Evolutionary conservation across 1,140 invertebrate species (phyloP), one percentile per base, ranked within the genome.

Genomic region (Drosophila nikananu): DNA sequence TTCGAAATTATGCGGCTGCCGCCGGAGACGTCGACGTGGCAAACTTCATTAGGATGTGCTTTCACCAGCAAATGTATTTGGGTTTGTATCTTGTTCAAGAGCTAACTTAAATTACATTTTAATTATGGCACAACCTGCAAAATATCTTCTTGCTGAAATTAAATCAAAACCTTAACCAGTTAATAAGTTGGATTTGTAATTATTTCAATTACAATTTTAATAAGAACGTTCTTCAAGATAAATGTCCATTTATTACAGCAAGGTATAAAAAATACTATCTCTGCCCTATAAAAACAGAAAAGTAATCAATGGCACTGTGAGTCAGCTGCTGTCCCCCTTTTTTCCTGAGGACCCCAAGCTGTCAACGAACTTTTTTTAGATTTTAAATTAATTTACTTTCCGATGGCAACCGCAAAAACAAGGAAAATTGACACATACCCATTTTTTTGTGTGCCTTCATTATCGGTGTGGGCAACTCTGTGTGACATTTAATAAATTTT

Each of bases 401-500:
- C 48, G 13, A 42, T 46, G 57, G 39, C 37, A 49, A 74, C 54
- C 44, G 58, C 76, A 78, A 60, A 78, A 78, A 57, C 51, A 78
- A 41, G 32, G 3, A 60, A 73, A 76, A 87, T 80, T 83, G 72
- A 83, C 80, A 86, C 49, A 77, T 65, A 74, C 25, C 44, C 35
- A 37, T 12, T 64, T 64, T 81, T 72, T 72, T 81, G 62, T n/a
- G n/a, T 67, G 35, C n/a, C 46, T 44, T 66, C 37, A 64, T 65
- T 82, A 57, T 73, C 68, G 62, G 55, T n/a, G 35, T 44, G 75
- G 39, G 52, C n/a, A n/a, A n/a, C 58, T 46, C 67, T 80, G 72
- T 49, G 71, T 80, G 72, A 83, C 77, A 77, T 87, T 80, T 83
- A 89, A 81, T 89, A 81, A 83, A 89, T 86, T 87, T 83, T 54